Evolutionary conservation across 2,797 vertebrate genomes (phyloP).

Genomic region (Microctenopoma steveboyesi): DNA sequence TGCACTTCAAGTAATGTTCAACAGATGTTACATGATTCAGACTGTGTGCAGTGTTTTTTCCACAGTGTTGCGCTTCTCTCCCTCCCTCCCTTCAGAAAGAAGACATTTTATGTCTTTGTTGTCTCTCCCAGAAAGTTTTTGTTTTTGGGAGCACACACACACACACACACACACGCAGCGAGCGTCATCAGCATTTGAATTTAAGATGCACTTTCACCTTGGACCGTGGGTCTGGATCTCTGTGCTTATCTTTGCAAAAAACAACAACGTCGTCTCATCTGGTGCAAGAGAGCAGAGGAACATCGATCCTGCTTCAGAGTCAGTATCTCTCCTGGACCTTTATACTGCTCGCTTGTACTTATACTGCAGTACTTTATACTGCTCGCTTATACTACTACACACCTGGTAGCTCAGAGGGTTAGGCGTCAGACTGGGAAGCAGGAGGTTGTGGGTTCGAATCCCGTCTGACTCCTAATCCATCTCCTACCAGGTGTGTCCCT

Average conservation of each 20-base stretch:
- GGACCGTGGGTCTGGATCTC: slow-evolving; percentile 25
- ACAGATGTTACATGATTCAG: slow-evolving; percentile 34
- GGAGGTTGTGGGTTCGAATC: too few species aligned
- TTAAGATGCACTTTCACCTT: slow-evolving; percentile 31
- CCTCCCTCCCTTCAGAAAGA: slow-evolving; percentile 14
- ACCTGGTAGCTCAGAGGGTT: too few species aligned
- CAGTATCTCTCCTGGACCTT: slow-evolving; percentile 26
- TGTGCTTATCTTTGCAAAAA: slow-evolving; percentile 23
- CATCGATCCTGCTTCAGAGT: slow-evolving; percentile 7
- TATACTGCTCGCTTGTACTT: background rate
- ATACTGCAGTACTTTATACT: too few species aligned
- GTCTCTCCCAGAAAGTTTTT: background rate
- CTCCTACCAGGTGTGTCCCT: too few species aligned
- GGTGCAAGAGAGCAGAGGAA: slow-evolving; percentile 1
- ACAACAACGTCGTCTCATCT: slow-evolving; percentile 17
- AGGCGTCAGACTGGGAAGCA: too few species aligned
- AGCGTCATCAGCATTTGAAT: slow-evolving; percentile 13
- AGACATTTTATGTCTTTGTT: slow-evolving; percentile 16
- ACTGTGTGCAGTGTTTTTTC: background rate
- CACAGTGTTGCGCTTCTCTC: background rate
- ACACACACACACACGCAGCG: background rate
- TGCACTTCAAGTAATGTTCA: slow-evolving; percentile 23
- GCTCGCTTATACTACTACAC: too few species aligned
- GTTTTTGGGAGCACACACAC: slow-evolving; percentile 25
- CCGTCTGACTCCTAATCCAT: too few species aligned